These are phyloP conservation scores for Acanthaster planci DNA, from an alignment of 35 echinoderm and acorn worm species.

Conservation along the genomic window DNA sequence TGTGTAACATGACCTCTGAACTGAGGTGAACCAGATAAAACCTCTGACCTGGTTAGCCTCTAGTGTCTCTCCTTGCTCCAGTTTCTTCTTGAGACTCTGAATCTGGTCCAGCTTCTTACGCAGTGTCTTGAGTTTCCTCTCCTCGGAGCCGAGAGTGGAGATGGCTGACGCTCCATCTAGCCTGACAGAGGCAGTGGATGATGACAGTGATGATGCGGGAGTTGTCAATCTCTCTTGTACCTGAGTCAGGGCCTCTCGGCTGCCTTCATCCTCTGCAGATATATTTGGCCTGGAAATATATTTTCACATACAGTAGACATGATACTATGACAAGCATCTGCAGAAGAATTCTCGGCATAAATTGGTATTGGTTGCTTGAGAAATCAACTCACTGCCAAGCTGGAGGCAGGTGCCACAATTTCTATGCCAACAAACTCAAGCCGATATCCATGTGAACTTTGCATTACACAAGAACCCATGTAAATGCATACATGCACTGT, in stretches of 20 bases:
- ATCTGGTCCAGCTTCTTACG: constrained; percentile 80
- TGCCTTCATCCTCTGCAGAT: constrained; percentile 19
- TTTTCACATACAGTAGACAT: too few species aligned
- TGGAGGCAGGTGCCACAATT: too few species aligned
- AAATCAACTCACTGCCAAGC: too few species aligned
- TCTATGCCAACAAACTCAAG: too few species aligned
- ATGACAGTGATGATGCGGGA: background rate
- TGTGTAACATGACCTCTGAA: too few species aligned
- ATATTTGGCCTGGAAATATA: constrained; percentile 8
- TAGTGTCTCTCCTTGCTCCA: constrained; percentile 69
- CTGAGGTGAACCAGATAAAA: too few species aligned
- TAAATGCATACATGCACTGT: too few species aligned
- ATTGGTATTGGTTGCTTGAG: too few species aligned
- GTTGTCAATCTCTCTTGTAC: constrained; percentile 32
- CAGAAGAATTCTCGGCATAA: too few species aligned
- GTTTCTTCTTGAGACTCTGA: constrained; percentile 67
- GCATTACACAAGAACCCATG: too few species aligned
- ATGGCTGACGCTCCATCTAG: background rate
- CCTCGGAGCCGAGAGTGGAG: constrained; percentile 38
- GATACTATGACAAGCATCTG: too few species aligned
- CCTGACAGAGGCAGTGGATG: background rate
- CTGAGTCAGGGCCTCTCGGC: constrained; percentile 50
- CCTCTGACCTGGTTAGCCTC: constrained; percentile 83
- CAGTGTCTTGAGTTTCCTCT: constrained; percentile 67
- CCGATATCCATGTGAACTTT: too few species aligned